A percentile compares a stretch with the other conserved stretches of the same genome.
phyloP scores from a whole-genome alignment of 2,888 invertebrate genomes.

The Ophraella communa region DNA sequence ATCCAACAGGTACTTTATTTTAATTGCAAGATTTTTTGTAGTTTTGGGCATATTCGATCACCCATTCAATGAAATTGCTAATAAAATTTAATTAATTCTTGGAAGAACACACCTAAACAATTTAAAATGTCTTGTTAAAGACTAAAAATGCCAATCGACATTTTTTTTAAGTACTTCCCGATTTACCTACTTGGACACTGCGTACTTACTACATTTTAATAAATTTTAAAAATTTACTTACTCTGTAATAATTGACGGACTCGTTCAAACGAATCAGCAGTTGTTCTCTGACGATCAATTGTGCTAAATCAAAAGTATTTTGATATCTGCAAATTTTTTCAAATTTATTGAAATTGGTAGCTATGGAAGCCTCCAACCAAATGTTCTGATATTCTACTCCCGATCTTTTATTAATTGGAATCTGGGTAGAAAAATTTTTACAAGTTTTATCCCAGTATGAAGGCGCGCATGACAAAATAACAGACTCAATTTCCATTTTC shows the following conservation, averaged over 20 bases:
- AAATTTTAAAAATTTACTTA: constrained; percentile 23
- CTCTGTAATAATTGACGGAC: constrained; percentile 33
- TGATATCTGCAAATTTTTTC: constrained; percentile 35
- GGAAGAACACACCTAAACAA: too few species aligned
- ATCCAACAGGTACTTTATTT: too few species aligned
- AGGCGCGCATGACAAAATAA: constrained; percentile 43
- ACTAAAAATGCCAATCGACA: too few species aligned
- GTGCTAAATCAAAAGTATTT: constrained; percentile 42
- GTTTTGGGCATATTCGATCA: too few species aligned
- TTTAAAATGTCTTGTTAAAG: too few species aligned
- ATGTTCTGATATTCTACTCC: constrained; percentile 37
- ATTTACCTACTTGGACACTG: too few species aligned
- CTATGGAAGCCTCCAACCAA: constrained; percentile 21
- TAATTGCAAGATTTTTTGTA: too few species aligned
- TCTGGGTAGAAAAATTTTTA: not conserved
- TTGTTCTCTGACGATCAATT: constrained; percentile 44
- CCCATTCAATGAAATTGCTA: too few species aligned
- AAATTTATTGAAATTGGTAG: constrained; percentile 7
- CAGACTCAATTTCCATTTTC: constrained; percentile 21
- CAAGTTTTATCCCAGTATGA: constrained; percentile 43
- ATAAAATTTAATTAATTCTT: too few species aligned
- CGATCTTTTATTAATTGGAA: not conserved
- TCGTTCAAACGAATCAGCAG: constrained; percentile 25
- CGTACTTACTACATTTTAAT: too few species aligned
- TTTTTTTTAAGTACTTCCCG: too few species aligned